Evolutionary conservation across 2,888 invertebrate species (phyloP).

Genomic region (Hesperia comma): DNA sequence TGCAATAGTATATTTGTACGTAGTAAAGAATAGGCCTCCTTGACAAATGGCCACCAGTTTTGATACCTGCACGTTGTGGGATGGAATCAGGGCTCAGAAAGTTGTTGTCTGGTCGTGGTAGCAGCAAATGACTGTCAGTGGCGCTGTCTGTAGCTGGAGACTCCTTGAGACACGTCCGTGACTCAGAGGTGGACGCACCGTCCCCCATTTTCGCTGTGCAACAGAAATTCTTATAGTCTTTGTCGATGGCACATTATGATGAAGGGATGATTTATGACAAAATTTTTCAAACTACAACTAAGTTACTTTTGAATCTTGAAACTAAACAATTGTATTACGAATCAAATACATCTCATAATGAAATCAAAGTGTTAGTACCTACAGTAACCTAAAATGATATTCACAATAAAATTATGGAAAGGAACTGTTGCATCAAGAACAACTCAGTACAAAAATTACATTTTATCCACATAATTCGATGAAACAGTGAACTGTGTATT

Average conservation of each 20-base stretch:
- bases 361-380: too few relatives aligned
- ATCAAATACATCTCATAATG: too few relatives aligned
- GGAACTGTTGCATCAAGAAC: not conserved
- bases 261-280: too few relatives aligned
- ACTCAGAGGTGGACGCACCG: slow-evolving; percentile 81
- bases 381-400: too few relatives aligned
- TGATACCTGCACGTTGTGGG: slow-evolving; percentile 55
- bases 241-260: not conserved
- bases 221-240: slow-evolving; percentile 11
- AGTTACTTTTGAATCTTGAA: too few relatives aligned
- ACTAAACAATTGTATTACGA: too few relatives aligned
- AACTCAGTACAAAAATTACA: not conserved
- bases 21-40: not conserved
- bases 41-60: not conserved
- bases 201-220: slow-evolving; percentile 71
- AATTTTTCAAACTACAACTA: too few relatives aligned
- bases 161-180: slow-evolving; percentile 86
- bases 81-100: slow-evolving; percentile 91
- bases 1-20: not conserved
- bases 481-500: not conserved
- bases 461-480: not conserved
- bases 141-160: slow-evolving; percentile 85
- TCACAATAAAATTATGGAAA: not conserved
- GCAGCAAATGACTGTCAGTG: slow-evolving; percentile 91
- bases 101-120: slow-evolving; percentile 90